Evolutionary conservation across 92 coral and sea anemone species (phyloP), one percentile per base, ranked within the genome.

Genomic region (Metridium senile): DNA sequence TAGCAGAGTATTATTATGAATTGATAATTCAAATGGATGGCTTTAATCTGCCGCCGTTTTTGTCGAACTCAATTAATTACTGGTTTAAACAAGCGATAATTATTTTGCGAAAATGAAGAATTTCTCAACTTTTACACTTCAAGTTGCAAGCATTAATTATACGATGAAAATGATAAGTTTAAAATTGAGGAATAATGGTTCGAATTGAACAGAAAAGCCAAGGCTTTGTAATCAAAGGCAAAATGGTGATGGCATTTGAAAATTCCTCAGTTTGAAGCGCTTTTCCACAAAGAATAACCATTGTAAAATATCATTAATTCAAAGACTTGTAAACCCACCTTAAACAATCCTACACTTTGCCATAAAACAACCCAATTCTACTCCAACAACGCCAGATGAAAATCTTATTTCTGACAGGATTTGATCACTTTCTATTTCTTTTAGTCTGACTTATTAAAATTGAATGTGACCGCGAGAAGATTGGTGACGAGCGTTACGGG

Each of bases 401-500:
- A 39, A 68, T 68, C 84, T 68, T 53, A 52, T 57, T 79, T 59
- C 34, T 54, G 56, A 27, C 49, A 33, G 46, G 68, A 46, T 78
- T 67, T 31, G 62, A 67, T 71, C 74, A 70, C 70, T 67, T 22
- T 28, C 69, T 34, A 68, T 79, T 70, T 71, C 68, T 69, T 79
- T 70, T 79, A 19, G 74, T 68, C 61, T 33, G 62, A n/a, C 80
- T 79, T 9, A 79, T 79, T 33, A 79, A 79, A 68, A 79, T 69
- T 79, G 57, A 19, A 79, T 69, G 29, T 18, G 27, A 17, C 52
- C 23, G 84, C n/a, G 59, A 26, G 84, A 21, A 32, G 75, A 33
- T 64, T 79, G 84, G 84, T 25, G 33, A n/a, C 68, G n/a, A 79
- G 43, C 32, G 78, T 35, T n/a, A 70, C 76, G 64, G 78, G 78